phyloP scores from a whole-genome alignment of 2,113 vertebrate species.

The Poicephalus meyeri region DNA sequence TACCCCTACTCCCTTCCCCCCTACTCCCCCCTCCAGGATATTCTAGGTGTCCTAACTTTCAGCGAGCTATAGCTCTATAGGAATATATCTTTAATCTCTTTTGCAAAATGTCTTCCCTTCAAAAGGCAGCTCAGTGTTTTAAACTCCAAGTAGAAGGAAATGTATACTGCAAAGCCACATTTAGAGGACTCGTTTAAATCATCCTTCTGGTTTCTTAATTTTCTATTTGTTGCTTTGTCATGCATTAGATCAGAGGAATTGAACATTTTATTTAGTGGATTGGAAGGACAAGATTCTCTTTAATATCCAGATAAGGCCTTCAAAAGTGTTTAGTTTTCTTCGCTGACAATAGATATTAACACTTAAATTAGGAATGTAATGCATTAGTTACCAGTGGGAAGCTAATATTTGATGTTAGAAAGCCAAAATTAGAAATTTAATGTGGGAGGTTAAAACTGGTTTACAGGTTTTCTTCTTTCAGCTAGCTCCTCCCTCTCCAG shows the following conservation, averaged over 20 bases:
- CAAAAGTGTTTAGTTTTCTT: neutral
- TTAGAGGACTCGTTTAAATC: neutral
- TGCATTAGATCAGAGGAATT: neutral
- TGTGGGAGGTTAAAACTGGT: neutral
- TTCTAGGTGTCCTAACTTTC: neutral
- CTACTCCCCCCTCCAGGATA: neutral
- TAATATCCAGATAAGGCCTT: accelerated
- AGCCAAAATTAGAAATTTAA: neutral
- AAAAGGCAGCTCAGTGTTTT: neutral
- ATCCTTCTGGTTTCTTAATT: neutral
- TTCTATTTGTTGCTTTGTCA: neutral
- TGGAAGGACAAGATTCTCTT: neutral
- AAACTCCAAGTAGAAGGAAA: neutral
- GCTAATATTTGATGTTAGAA: neutral
- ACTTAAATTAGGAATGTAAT: neutral
- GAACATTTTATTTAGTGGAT: neutral
- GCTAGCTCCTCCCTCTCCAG: neutral
- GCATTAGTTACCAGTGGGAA: neutral
- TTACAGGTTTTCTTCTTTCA: neutral
- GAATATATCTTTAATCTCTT: neutral
- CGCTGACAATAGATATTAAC: neutral
- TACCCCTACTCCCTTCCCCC: too few species aligned
- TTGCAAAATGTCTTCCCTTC: neutral
- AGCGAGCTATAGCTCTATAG: neutral
- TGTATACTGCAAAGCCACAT: neutral